These are phyloP conservation scores for Aphelinus atriplicis DNA, from an alignment of 1,140 invertebrate species.

Conservation along the genomic window DNA sequence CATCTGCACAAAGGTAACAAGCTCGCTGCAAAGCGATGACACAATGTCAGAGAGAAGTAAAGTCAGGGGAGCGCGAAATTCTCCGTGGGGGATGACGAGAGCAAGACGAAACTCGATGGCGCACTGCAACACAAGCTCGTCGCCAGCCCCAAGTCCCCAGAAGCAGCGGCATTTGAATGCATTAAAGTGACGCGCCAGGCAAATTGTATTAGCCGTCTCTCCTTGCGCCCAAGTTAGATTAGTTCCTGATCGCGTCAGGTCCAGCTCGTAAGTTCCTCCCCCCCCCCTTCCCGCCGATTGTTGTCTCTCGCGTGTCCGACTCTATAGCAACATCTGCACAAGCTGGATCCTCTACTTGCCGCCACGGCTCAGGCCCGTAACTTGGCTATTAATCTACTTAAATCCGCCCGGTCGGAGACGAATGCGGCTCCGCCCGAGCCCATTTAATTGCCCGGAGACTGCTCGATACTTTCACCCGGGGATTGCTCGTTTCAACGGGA, in stretches of 20 bases:
- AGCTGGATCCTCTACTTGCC: neutral
- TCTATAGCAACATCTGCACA: neutral
- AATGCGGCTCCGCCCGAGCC: too few species aligned
- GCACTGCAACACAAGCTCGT: too few species aligned
- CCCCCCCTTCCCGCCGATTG: neutral
- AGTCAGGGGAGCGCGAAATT: slow-evolving; percentile 9
- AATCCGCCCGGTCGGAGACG: neutral
- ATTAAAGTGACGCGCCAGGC: slow-evolving; percentile 4
- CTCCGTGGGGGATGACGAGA: slow-evolving; percentile 2
- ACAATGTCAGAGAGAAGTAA: neutral
- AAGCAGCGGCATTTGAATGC: slow-evolving; percentile 1
- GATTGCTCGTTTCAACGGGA: too few species aligned
- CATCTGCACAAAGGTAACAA: too few species aligned
- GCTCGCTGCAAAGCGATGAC: neutral
- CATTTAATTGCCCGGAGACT: too few species aligned
- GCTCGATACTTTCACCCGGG: too few species aligned
- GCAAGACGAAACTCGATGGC: too few species aligned
- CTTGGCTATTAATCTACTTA: slow-evolving; percentile 3
- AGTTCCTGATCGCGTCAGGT: slow-evolving; percentile 17
- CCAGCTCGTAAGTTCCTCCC: neutral
- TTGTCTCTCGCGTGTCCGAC: neutral
- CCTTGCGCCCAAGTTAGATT: neutral
- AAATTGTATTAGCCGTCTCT: slow-evolving; percentile 12
- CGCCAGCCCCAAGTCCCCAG: too few species aligned
- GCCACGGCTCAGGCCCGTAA: too few species aligned